Percentiles rank a stretch among this genome's conserved stretches.
phyloP scores from a whole-genome alignment of 2,888 invertebrate species.

The Drosophila testacea region DNA sequence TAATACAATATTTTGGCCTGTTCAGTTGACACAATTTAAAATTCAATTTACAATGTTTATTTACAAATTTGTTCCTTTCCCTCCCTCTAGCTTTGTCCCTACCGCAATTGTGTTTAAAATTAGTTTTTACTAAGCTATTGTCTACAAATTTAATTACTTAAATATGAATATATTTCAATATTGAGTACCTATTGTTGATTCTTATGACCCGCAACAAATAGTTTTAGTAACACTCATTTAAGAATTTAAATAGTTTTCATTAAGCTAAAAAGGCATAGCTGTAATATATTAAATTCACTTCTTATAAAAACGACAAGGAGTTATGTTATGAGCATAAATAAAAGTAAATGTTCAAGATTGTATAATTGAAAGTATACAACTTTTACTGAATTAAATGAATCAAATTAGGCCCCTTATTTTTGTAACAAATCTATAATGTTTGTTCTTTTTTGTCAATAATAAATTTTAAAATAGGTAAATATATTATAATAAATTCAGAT shows the following conservation, averaged over 20 bases:
- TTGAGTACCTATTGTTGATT: neutral
- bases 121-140: conserved; percentile 50
- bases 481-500: too few species aligned
- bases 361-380: neutral
- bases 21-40: conserved; percentile 72
- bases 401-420: too few species aligned
- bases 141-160: conserved; percentile 40
- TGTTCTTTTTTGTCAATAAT: neutral
- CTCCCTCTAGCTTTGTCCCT: conserved; percentile 5
- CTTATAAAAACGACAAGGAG: too few species aligned
- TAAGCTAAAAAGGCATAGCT: neutral
- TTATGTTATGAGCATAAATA: too few species aligned
- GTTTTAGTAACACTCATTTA: neutral
- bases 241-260: neutral
- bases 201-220: neutral
- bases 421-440: too few species aligned
- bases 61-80: conserved; percentile 44
- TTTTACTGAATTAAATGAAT: too few species aligned
- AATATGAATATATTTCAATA: conserved; percentile 1
- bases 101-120: conserved; percentile 45
- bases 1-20: conserved; percentile 65
- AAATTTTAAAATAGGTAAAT: neutral
- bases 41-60: conserved; percentile 72
- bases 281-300: too few species aligned
- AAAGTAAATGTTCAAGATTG: neutral